phyloP scores from a whole-genome alignment of 53 echinoderm and acorn worm species.

The Mesocentrotus franciscanus region DNA sequence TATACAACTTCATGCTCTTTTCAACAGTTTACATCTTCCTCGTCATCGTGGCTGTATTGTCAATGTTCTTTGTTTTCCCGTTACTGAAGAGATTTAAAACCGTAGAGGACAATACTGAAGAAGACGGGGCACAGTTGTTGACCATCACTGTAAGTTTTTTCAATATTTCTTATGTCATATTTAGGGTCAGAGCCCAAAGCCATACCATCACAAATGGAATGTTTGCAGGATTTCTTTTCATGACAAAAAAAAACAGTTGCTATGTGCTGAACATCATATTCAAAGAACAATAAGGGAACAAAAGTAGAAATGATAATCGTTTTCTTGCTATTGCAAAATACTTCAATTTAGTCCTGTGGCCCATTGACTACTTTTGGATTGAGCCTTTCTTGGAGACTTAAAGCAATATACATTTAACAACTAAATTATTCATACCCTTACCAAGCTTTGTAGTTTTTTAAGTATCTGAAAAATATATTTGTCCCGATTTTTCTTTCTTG shows the following conservation, averaged over 20 bases:
- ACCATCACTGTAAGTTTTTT: slow-evolving; percentile 9
- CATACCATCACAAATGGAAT: too few relatives aligned
- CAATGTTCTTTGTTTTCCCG: slow-evolving; percentile 25
- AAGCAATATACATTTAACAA: too few relatives aligned
- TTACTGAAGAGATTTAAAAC: slow-evolving; percentile 10
- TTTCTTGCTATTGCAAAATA: background rate
- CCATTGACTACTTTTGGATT: too few relatives aligned
- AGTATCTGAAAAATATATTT: too few relatives aligned
- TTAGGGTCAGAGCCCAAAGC: background rate
- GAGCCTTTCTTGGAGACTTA: too few relatives aligned
- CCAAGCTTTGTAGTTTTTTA: too few relatives aligned
- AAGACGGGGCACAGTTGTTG: slow-evolving; percentile 2
- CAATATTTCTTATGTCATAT: background rate
- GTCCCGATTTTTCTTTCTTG: too few relatives aligned
- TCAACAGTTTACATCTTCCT: slow-evolving; percentile 50
- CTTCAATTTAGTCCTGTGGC: too few relatives aligned
- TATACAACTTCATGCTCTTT: slow-evolving; percentile 38
- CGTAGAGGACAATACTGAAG: background rate
- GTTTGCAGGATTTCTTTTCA: too few relatives aligned
- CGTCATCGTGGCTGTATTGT: background rate
- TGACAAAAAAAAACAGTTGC: background rate
- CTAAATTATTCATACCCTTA: too few relatives aligned
- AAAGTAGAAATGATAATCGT: background rate
- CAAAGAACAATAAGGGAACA: background rate
- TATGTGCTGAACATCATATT: background rate